Percentiles rank a stretch among this genome's conserved stretches.
These are phyloP conservation scores for Pao palembangensis DNA, from an alignment of 2,113 vertebrate genomes.

Conservation along the genomic window DNA sequence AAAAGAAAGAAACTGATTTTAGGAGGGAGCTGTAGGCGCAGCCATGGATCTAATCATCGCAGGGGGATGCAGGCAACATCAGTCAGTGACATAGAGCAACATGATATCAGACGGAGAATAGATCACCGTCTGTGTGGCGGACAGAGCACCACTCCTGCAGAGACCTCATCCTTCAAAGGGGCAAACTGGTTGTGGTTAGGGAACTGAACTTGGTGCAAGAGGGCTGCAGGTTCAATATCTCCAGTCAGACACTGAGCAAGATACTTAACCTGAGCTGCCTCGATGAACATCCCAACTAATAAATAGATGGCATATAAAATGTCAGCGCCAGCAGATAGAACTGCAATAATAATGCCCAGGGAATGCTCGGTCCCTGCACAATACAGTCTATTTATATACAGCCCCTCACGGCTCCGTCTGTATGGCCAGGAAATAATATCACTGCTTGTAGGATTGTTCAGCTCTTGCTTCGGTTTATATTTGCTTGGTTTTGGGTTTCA, in stretches of 20 bases:
- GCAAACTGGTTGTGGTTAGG: constrained; percentile 77
- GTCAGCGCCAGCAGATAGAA: constrained; percentile 57
- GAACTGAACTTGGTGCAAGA: constrained; percentile 77
- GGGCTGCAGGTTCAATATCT: constrained; percentile 75
- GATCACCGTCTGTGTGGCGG: constrained; percentile 73
- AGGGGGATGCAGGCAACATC: constrained; percentile 68
- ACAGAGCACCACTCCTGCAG: constrained; percentile 65
- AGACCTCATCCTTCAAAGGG: constrained; percentile 74
- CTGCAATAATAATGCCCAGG: constrained; percentile 37
- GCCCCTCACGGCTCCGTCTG: constrained; percentile 5
- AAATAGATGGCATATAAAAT: constrained; percentile 76
- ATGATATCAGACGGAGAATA: constrained; percentile 71
- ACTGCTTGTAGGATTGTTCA: not conserved
- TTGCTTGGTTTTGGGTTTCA: too few relatives aligned
- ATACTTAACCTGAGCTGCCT: constrained; percentile 77
- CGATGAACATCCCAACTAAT: constrained; percentile 74
- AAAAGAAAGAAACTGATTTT: constrained; percentile 74
- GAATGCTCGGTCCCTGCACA: constrained; percentile 21
- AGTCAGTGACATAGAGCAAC: constrained; percentile 77
- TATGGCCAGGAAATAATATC: not conserved
- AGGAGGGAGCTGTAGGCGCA: constrained; percentile 72
- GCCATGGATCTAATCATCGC: constrained; percentile 79
- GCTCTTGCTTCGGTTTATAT: too few relatives aligned
- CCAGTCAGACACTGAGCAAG: constrained; percentile 72
- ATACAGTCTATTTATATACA: constrained; percentile 9